A percentile compares a stretch with the other conserved stretches of the same genome.
These are phyloP conservation scores for Neomorphus geoffroyi DNA, from an alignment of 2,797 vertebrate species.

Conservation along the genomic window DNA sequence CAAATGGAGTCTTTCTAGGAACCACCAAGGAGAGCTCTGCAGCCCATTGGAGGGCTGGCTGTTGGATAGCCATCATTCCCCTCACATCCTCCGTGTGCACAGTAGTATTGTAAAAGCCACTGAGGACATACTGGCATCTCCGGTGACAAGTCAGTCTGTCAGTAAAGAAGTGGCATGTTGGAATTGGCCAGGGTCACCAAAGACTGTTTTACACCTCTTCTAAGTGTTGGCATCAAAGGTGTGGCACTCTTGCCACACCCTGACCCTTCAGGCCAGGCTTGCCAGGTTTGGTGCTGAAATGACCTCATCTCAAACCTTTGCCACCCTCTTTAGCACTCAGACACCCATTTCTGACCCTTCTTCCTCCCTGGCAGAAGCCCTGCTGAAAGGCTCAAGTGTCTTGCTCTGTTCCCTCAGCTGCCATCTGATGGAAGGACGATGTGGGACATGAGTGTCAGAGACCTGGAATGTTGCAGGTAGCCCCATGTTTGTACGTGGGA, in stretches of 20 bases:
- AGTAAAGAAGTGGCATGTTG: background rate
- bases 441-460: background rate
- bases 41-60: background rate
- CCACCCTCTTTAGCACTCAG: conserved; percentile 37
- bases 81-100: background rate
- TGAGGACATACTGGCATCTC: background rate
- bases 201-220: background rate
- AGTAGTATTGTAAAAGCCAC: background rate
- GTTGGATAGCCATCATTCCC: background rate
- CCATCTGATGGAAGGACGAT: conserved; percentile 22
- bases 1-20: background rate
- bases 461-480: background rate
- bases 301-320: conserved; percentile 8
- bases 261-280: background rate
- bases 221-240: background rate
- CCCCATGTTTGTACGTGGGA: background rate
- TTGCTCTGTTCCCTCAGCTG: conserved; percentile 2
- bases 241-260: background rate
- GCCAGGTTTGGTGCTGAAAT: conserved; percentile 1
- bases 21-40: background rate
- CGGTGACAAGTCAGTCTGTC: background rate
- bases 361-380: background rate
- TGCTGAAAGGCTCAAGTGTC: background rate
- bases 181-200: background rate
- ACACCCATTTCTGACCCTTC: conserved; percentile 16